A percentile compares a stretch with the other conserved stretches of the same genome.
Evolutionary conservation across 2,888 invertebrate genomes (phyloP).

Genomic region (Kryphioiulus occultus): DNA sequence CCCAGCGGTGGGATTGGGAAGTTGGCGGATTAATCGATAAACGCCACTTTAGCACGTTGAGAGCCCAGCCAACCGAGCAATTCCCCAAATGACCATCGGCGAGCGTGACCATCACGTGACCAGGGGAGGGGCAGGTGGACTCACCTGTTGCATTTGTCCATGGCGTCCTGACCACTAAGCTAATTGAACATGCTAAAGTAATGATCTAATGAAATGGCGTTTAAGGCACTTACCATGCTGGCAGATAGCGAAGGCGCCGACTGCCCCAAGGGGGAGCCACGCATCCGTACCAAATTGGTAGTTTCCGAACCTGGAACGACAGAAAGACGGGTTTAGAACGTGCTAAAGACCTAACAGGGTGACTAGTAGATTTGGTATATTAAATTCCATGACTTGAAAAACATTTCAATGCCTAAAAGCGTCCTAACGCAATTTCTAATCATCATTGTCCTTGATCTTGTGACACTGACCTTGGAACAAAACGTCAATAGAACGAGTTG

Average conservation of each 20-base stretch:
- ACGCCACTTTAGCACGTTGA: not conserved
- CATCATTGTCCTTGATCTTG: not conserved
- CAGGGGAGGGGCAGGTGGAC: constrained; percentile 1
- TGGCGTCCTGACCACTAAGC: not conserved
- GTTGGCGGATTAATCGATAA: not conserved
- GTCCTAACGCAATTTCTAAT: not conserved
- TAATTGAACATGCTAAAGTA: too few species aligned
- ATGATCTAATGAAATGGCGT: not conserved
- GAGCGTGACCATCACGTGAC: constrained; percentile 25
- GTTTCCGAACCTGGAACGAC: constrained; percentile 52
- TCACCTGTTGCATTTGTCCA: not conserved
- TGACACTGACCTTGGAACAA: too few species aligned
- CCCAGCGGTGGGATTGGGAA: not conserved
- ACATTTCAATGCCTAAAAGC: too few species aligned
- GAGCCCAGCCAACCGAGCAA: not conserved
- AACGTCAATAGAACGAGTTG: too few species aligned
- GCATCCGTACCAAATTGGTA: constrained; percentile 84
- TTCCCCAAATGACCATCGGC: not conserved
- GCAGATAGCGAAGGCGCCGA: constrained; percentile 92
- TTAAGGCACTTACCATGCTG: constrained; percentile 61
- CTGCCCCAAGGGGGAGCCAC: constrained; percentile 87
- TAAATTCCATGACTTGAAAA: too few species aligned
- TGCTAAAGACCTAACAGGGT: not conserved
- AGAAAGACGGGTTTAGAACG: not conserved
- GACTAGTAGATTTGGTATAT: too few species aligned